A percentile compares a stretch with the other conserved stretches of the same genome.
Evolutionary conservation across 2,797 vertebrate genomes (phyloP).

Genomic region (Rhabdomys pumilio): DNA sequence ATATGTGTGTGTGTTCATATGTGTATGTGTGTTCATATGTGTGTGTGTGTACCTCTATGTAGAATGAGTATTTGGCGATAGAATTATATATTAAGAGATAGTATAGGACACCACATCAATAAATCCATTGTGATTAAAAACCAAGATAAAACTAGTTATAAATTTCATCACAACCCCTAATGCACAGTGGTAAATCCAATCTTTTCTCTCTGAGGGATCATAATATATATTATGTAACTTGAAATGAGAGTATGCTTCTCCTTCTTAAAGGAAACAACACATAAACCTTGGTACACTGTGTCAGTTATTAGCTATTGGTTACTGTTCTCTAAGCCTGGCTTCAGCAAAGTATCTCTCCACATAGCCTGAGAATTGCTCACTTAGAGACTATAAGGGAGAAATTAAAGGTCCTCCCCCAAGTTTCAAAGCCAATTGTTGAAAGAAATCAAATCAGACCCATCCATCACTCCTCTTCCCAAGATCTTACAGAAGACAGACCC

Average conservation of each 20-base stretch:
- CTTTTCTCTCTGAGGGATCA: background rate
- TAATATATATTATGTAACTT: background rate
- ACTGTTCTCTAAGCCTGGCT: background rate
- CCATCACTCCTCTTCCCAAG: background rate
- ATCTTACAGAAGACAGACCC: background rate
- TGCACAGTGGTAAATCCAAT: background rate
- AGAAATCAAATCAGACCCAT: conserved; percentile 58
- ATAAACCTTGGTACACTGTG: background rate
- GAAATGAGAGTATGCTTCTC: background rate
- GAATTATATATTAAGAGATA: background rate
- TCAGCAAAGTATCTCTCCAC: background rate
- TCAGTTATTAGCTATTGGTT: background rate
- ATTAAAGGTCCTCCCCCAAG: conserved; percentile 47
- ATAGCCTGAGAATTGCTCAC: background rate
- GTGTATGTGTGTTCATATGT: background rate
- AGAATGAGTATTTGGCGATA: background rate
- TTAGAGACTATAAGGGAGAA: conserved; percentile 11
- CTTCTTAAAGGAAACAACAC: conserved; percentile 29
- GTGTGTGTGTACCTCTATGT: background rate
- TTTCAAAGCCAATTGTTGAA: conserved; percentile 58
- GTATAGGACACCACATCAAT: background rate
- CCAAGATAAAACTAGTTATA: background rate
- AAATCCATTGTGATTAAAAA: background rate
- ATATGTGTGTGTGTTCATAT: background rate
- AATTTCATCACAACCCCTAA: background rate